Evolutionary conservation across 2,113 vertebrate species (phyloP).

Genomic region (Pristiophorus japonicus): DNA sequence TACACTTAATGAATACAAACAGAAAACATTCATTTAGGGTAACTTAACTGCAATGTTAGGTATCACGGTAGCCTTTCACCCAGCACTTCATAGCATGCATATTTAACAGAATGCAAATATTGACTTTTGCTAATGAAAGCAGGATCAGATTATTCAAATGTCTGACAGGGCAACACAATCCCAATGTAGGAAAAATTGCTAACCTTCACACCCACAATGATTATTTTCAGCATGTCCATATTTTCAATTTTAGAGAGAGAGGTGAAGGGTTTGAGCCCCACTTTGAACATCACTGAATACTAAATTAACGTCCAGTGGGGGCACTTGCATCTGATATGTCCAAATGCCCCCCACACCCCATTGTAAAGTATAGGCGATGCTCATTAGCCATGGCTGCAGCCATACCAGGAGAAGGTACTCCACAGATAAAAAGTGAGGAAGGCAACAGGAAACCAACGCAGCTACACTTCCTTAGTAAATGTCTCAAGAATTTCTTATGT

Average conservation of each 20-base stretch:
- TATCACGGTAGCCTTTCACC: conserved; percentile 53
- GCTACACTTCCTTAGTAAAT: too few species aligned
- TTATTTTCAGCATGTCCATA: background rate
- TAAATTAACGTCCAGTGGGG: too few species aligned
- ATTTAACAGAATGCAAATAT: conserved; percentile 73
- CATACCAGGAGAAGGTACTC: too few species aligned
- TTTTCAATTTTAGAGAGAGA: background rate
- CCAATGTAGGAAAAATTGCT: background rate
- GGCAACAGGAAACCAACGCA: too few species aligned
- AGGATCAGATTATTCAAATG: conserved; percentile 3
- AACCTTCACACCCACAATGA: background rate
- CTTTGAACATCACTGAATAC: too few species aligned
- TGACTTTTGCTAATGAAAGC: conserved; percentile 55
- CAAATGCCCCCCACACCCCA: too few species aligned
- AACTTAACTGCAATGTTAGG: conserved; percentile 46
- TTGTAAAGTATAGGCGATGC: too few species aligned
- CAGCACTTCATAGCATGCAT: conserved; percentile 57
- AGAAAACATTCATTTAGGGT: conserved; percentile 44
- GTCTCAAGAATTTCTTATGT: too few species aligned
- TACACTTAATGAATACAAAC: conserved; percentile 58
- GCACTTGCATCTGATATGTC: too few species aligned
- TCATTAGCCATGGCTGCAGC: too few species aligned
- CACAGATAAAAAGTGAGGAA: too few species aligned
- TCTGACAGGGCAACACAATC: background rate
- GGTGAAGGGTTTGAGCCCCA: too few species aligned